phyloP scores from a whole-genome alignment of 2,113 vertebrate species.

The Verasper variegatus region DNA sequence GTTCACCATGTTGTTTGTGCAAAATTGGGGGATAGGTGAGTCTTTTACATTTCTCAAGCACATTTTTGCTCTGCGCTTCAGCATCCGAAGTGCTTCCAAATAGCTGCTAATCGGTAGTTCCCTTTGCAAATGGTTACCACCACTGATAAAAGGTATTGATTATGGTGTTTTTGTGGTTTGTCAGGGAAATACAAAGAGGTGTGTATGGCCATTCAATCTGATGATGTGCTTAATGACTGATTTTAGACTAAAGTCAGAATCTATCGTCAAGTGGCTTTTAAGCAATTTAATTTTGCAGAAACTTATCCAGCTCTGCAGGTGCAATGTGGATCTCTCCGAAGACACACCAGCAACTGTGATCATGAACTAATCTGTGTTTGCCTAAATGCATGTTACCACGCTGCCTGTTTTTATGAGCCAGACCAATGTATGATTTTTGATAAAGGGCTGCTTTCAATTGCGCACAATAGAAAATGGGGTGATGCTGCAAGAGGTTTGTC shows the following conservation, averaged over 20 bases:
- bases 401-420: too few relatives aligned
- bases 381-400: too few relatives aligned
- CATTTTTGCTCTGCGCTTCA: slow-evolving; percentile 11
- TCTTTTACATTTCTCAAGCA: slow-evolving; percentile 44
- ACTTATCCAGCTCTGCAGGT: slow-evolving; percentile 5
- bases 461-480: slow-evolving; percentile 54
- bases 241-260: background rate
- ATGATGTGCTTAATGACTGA: slow-evolving; percentile 9
- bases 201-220: slow-evolving; percentile 1
- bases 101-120: background rate
- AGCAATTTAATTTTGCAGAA: background rate
- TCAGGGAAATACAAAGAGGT: background rate
- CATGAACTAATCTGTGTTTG: too few relatives aligned
- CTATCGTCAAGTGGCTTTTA: too few relatives aligned
- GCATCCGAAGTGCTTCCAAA: slow-evolving; percentile 34
- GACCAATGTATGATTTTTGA: too few relatives aligned
- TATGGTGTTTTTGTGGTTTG: slow-evolving; percentile 8
- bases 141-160: slow-evolving; percentile 28
- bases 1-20: slow-evolving; percentile 7
- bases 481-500: slow-evolving; percentile 47
- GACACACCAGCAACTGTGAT: background rate
- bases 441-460: slow-evolving; percentile 61
- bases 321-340: slow-evolving; percentile 49
- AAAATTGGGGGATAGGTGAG: slow-evolving; percentile 37
- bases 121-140: slow-evolving; percentile 17